phyloP scores from a whole-genome alignment of 2,113 vertebrate genomes.

The Indicator maculatus region DNA sequence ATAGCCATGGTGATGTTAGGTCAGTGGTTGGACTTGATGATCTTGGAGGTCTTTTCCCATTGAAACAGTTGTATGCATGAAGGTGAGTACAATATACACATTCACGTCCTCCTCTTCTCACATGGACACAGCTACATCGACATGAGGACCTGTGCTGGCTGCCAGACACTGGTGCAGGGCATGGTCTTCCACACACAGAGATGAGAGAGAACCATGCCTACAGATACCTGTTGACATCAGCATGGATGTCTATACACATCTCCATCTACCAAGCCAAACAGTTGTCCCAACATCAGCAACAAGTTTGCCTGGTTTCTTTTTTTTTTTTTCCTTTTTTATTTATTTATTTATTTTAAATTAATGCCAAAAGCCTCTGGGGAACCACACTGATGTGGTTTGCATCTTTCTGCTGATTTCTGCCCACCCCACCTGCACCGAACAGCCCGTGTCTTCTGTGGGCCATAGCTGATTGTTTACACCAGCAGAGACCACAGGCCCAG shows the following conservation, averaged over 20 bases:
- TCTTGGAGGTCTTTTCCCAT: too few species aligned
- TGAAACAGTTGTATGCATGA: not conserved
- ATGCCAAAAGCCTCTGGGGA: not conserved
- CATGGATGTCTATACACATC: not conserved
- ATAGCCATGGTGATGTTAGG: too few species aligned
- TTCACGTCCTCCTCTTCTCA: not conserved
- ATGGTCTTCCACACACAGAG: not conserved
- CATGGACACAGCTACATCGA: not conserved
- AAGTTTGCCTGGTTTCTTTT: not conserved
- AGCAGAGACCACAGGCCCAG: not conserved
- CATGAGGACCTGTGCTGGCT: not conserved
- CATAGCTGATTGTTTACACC: slow-evolving; percentile 28
- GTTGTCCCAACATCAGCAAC: not conserved
- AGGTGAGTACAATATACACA: not conserved
- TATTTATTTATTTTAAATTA: not conserved
- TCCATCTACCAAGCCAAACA: not conserved
- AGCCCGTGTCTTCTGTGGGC: not conserved
- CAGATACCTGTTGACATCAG: not conserved
- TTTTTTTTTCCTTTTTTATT: fast-evolving
- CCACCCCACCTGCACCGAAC: not conserved
- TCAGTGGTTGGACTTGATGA: too few species aligned
- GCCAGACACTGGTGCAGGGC: not conserved
- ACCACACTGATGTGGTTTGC: not conserved
- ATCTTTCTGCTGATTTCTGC: not conserved
- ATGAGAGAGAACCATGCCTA: not conserved